Evolutionary conservation across 2,888 invertebrate genomes (phyloP), one percentile per base, ranked within the genome.

Genomic region (Diarsia rubi): DNA sequence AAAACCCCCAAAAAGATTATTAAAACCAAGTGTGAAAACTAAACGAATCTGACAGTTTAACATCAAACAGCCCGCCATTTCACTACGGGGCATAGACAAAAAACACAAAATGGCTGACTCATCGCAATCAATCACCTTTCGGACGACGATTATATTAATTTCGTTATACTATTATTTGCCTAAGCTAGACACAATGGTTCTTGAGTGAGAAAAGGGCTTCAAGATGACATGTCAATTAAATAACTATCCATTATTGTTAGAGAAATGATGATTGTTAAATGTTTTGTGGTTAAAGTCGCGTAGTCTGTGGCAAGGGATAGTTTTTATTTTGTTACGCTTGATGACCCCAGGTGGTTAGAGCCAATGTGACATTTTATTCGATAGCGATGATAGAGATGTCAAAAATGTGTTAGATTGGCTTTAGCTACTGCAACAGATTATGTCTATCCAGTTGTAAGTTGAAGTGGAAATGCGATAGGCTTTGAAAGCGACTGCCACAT

Each of bases 161-260:
- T 93, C 88, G 89, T 87, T 86, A 89, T 91, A 92, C 92, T 72
- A 94, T 96, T 96, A 96, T 96, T 96, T 96, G 95, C 94, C 95
- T 95, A 95, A 95, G 94, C 90, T 91, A 83, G 83, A 80, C 90
- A 96, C 96, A 96, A 95, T 93, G 89, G 93, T 82, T 91, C 92
- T 90, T 92, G 90, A 92, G 91, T 88, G 88, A 87, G 89, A 88
- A 86, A 85, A 90, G 89, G 88, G 90, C 87, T 86, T 84, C 82
- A 90, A 89, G 93, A 95, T 95, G 95, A 96, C 96, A 92, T 94
- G 94, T 96, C 96, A 95, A 96, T 96, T 96, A 96, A 94, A 93
- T 91, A 91, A 90, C 92, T 92, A 94, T 96, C 94, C 19, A 73
- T 92, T 92, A 92, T 88, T 87, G 88, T 89, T 88, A 78, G 88